Base-by-base conservation (phyloP, 2,888 invertebrate species). In the Drosophila subquinaria region DNA sequence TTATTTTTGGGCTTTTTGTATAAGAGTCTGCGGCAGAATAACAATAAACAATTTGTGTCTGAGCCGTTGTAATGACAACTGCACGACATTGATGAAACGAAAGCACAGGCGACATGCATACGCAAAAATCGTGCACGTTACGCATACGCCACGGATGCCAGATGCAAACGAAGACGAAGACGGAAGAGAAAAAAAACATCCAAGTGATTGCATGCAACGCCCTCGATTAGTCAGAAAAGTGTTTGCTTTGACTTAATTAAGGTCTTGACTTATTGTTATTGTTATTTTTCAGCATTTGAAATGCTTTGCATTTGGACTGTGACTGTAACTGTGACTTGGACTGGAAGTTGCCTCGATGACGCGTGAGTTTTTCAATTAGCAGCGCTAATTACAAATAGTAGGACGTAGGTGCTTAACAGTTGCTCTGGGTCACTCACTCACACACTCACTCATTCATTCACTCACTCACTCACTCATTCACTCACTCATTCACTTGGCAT, bases 331-430 rank as follows among this genome's bases (percentile, higher is more conserved):
- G 13, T 38, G 38, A 30, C 38, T 38, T 6, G 33, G 38, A 30
- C 38, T 38, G 38, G 33, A 51, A 60, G 40, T 40, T 42, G 50
- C 15, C 38, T n/a, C 10, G 43, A 33, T 70, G 72, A 81, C 69
- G 76, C 79, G 77, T 76, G 69, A 73, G 67, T 68, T 77, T 83
- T 83, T 83, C 84, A 77, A 83, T 81, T 83, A 79, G 74, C 69
- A 73, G 64, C 76, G 74, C 69, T 90, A 90, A 88, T 89, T 76
- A 80, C 61, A 35, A 51, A 30, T 76, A 78, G 77, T 69, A 10
- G 69, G 23, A 51, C 64, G 57, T 53, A 68, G 64, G 75, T 69
- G 79, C 40, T 59, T 64, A 59, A 63, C 45, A 75, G 43, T 45
- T 55, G 50, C 63, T 60, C 47, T 74, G 53, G 59, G 65, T 50